phyloP scores from a whole-genome alignment of 2,113 vertebrate genomes.

The Colinus virginianus region DNA sequence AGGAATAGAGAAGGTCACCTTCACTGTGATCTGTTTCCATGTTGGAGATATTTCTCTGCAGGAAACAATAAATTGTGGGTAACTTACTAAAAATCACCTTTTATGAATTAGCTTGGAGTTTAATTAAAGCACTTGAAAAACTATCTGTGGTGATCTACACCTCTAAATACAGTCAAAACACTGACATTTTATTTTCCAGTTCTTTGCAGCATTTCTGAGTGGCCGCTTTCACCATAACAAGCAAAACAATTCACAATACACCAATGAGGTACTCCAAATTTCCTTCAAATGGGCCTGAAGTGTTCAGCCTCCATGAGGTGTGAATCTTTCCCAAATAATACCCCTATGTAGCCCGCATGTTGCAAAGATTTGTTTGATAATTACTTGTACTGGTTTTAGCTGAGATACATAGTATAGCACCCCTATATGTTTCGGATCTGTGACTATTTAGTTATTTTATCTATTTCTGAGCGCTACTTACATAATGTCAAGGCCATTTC shows the following conservation, averaged over 20 bases:
- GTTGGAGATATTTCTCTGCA: neutral
- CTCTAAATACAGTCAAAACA: neutral
- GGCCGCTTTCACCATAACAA: neutral
- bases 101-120: neutral
- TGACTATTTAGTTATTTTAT: neutral
- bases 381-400: neutral
- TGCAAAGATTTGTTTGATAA: neutral
- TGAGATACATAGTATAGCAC: neutral
- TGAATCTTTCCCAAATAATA: neutral
- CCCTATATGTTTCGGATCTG: neutral
- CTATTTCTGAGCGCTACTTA: neutral
- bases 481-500: neutral
- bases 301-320: neutral
- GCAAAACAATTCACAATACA: neutral
- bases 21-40: neutral
- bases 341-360: neutral
- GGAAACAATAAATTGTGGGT: neutral
- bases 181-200: neutral
- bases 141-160: neutral
- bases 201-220: neutral
- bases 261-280: neutral
- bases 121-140: conserved; percentile 32
- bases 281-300: neutral
- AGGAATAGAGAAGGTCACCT: neutral
- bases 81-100: neutral